Base-by-base conservation (phyloP, 2,113 vertebrate genomes). In the Entelurus aequoreus region DNA sequence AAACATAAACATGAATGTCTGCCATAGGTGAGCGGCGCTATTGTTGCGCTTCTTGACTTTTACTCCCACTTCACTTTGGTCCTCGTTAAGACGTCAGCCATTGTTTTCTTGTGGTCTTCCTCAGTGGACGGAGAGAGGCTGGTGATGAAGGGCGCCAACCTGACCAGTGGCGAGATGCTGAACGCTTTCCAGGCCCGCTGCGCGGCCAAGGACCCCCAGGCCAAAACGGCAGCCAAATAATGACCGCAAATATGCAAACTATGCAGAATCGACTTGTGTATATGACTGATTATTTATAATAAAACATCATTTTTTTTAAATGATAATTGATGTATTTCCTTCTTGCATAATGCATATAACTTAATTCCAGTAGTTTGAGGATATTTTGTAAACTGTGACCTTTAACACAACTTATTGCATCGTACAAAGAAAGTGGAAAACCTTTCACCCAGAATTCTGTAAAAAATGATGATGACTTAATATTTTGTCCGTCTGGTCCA, bases 111-210 rank as follows among this genome's bases (percentile, higher is more conserved):
- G 48, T 81, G 6, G 72, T 77, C 37, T 37, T 55, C 36, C 66
- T 6, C 76, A 96, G 94, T 69, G 47, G 93, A 96, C 50, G 93
- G 94, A 79, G 93, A 94, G 7, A 86, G 63, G 81, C 62, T 96
- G 72, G 57, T 94, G 76, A 91, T 95, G 90, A 94, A 94, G 69
- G 91, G 91, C 65, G 88, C 89, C 55, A 87, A 90, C 28, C 28
- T 96, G 78, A 92, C 90, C 0, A 63, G 80, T 60, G 1, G 37
- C 1, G 94, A 96, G 82, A 94, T 96, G 93, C 66, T 95, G 57
- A 68, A 65, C 4, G 89, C 91, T 0, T 80, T 96, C 62, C 82
- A 84, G 48, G 81, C 88, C 12, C 80, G 82, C 40, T 96, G 93
- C 63, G 19, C 2, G 1, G 84, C 85, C 46, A 96, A 95, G 81